These are phyloP conservation scores for Eulemur albifrons DNA, from an alignment of 2,797 vertebrate species.

Conservation along the genomic window DNA sequence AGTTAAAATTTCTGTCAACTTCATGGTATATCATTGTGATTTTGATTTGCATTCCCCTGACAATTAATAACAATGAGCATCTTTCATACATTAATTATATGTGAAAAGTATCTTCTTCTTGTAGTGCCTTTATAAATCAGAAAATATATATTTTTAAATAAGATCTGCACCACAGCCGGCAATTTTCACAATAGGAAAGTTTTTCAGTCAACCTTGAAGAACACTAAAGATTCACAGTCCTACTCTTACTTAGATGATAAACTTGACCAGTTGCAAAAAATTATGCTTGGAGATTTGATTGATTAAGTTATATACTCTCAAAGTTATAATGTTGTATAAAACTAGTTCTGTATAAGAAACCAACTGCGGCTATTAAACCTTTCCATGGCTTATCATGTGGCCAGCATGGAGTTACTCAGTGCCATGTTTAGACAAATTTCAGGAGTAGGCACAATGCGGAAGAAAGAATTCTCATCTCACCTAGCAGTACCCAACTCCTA, in stretches of 20 bases:
- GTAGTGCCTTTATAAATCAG: background rate
- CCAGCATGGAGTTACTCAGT: background rate
- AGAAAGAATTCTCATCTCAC: slow-evolving; percentile 3
- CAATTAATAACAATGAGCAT: background rate
- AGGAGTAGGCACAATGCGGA: background rate
- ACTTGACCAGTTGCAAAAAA: background rate
- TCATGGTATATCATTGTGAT: background rate
- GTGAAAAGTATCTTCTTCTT: background rate
- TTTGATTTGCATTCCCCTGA: slow-evolving; percentile 19
- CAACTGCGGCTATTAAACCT: background rate
- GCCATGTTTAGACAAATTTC: background rate
- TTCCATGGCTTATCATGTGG: background rate
- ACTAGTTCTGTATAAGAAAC: background rate
- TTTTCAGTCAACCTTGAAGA: background rate
- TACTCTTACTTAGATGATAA: background rate
- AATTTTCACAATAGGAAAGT: background rate
- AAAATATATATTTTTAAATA: background rate
- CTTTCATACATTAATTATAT: background rate
- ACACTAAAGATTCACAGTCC: background rate
- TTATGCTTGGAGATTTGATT: background rate
- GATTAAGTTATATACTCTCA: background rate
- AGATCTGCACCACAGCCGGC: background rate
- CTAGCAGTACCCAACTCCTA: background rate
- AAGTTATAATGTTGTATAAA: background rate
- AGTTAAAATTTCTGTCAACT: background rate